These are phyloP conservation scores for Calephelis nemesis DNA, from an alignment of 1,140 invertebrate genomes.

Conservation along the genomic window DNA sequence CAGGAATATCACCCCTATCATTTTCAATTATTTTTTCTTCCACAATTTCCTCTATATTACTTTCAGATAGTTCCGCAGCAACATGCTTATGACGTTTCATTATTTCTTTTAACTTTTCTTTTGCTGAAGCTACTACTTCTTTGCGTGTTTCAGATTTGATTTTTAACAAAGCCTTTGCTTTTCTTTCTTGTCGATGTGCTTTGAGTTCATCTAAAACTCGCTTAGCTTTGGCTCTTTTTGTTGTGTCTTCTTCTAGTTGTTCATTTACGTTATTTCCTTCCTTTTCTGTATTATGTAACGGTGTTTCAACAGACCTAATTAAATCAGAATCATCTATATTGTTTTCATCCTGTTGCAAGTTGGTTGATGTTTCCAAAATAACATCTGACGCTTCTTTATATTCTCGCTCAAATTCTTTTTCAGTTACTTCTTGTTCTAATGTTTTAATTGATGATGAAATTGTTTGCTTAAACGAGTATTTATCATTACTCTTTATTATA, in stretches of 20 bases:
- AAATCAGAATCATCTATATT: constrained; percentile 12
- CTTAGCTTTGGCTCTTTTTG: constrained; percentile 42
- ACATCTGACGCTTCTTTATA: constrained; percentile 18
- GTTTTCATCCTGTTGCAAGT: constrained; percentile 21
- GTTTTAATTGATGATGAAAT: neutral
- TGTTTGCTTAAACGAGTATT: constrained; percentile 17
- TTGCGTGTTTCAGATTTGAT: constrained; percentile 69
- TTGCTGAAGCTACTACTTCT: constrained; percentile 71
- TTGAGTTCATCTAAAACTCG: constrained; percentile 56
- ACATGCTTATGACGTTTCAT: constrained; percentile 75
- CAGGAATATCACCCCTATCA: constrained; percentile 62
- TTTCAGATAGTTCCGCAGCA: constrained; percentile 58
- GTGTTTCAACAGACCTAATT: neutral
- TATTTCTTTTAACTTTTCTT: constrained; percentile 76
- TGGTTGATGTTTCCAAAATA: constrained; percentile 20
- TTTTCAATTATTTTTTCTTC: constrained; percentile 36
- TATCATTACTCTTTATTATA: constrained; percentile 31
- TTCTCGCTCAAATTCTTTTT: constrained; percentile 32
- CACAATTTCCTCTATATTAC: constrained; percentile 41
- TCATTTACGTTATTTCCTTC: constrained; percentile 29
- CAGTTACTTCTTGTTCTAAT: constrained; percentile 22
- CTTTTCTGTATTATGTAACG: constrained; percentile 18
- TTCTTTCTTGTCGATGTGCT: constrained; percentile 51
- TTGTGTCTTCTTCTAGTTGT: constrained; percentile 20
- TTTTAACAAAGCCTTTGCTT: constrained; percentile 66